These are phyloP conservation scores for Xanthia togata DNA, from an alignment of 2,888 invertebrate species.

Conservation along the genomic window DNA sequence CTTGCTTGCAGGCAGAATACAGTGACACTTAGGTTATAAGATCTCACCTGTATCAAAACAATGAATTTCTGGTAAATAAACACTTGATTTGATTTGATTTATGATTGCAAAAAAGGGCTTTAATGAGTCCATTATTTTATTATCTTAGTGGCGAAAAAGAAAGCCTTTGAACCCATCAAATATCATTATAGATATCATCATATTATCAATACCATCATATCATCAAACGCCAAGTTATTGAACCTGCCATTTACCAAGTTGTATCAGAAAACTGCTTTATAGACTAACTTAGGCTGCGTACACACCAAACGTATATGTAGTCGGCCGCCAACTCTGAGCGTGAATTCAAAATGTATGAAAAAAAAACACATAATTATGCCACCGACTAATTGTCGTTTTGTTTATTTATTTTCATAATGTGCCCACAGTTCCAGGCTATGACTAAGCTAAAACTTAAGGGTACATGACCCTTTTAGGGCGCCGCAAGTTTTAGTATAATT, in stretches of 20 bases:
- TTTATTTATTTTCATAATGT: neutral
- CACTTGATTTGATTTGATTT: no score
- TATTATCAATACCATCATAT: no score
- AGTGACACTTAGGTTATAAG: no score
- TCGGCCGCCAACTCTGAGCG: neutral
- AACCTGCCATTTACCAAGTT: neutral
- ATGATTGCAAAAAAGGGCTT: neutral
- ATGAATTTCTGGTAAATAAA: no score
- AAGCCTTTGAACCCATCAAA: constrained; percentile 8
- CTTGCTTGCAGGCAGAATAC: no score
- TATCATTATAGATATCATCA: neutral
- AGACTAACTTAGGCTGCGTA: neutral
- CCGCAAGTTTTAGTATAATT: no score
- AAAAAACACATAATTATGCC: no score
- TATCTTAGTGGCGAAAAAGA: neutral
- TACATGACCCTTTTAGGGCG: no score
- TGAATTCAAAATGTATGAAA: no score
- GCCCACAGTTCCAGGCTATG: no score
- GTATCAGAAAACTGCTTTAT: neutral
- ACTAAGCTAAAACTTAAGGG: no score
- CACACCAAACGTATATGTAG: neutral
- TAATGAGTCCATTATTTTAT: neutral
- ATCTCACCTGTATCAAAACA: no score
- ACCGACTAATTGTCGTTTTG: neutral
- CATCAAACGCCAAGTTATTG: constrained; percentile 11